A percentile compares a stretch with the other conserved stretches of the same genome.
These are phyloP conservation scores for Protodeltote pygarga DNA, from an alignment of 2,888 invertebrate genomes.

Conservation along the genomic window DNA sequence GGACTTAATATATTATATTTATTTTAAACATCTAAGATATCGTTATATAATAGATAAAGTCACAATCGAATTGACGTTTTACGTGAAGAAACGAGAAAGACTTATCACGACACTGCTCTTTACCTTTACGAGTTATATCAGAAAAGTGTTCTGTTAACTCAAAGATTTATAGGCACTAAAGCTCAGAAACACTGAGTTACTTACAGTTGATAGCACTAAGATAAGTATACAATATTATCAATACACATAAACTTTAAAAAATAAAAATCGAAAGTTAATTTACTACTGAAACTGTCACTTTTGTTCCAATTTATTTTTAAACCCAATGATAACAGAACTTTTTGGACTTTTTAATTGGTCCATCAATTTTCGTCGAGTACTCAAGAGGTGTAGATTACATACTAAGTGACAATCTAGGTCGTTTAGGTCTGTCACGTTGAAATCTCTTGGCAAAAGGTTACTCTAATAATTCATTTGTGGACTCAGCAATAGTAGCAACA, in stretches of 20 bases:
- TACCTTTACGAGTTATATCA: constrained; percentile 20
- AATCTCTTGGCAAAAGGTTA: constrained; percentile 9
- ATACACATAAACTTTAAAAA: constrained; percentile 17
- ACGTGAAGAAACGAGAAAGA: constrained; percentile 13
- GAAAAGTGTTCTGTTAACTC: constrained; percentile 19
- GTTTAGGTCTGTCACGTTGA: constrained; percentile 8
- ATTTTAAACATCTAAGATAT: constrained; percentile 6
- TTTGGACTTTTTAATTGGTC: constrained; percentile 48
- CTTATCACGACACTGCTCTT: constrained; percentile 21
- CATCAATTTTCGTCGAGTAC: constrained; percentile 46
- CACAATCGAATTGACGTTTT: constrained; percentile 19
- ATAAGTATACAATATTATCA: constrained; percentile 27
- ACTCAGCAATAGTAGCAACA: not conserved
- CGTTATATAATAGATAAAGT: constrained; percentile 25
- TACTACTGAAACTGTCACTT: constrained; percentile 26
- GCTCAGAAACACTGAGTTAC: constrained; percentile 32
- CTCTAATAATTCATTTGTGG: not conserved
- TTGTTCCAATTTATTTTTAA: constrained; percentile 29
- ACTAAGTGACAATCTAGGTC: constrained; percentile 12
- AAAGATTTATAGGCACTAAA: constrained; percentile 33
- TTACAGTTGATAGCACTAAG: constrained; percentile 32
- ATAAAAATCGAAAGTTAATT: constrained; percentile 39
- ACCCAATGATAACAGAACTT: constrained; percentile 29
- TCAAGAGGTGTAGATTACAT: constrained; percentile 22
- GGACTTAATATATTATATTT: constrained; percentile 6